Percentiles rank a stretch among this genome's conserved stretches.
Evolutionary conservation across 1,140 invertebrate species (phyloP).

Genomic region (Bradysia coprophila): DNA sequence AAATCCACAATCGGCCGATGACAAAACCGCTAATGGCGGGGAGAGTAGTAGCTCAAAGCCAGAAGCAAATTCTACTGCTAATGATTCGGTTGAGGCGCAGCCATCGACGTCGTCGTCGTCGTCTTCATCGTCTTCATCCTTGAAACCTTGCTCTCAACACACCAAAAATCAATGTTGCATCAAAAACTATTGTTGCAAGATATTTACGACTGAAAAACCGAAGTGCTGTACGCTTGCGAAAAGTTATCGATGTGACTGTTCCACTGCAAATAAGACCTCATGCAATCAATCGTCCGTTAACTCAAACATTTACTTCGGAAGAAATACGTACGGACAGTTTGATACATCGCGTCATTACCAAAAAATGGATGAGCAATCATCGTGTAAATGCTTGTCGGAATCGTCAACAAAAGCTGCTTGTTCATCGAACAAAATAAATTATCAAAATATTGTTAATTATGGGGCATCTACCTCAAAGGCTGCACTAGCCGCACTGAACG

Average conservation of each 20-base stretch:
- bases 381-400: not conserved
- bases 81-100: no score
- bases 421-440: not conserved
- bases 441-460: constrained; percentile 2
- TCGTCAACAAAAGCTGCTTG: not conserved
- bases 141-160: not conserved
- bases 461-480: constrained; percentile 5
- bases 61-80: no score
- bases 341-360: not conserved
- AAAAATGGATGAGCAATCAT: not conserved
- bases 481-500: not conserved
- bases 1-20: not conserved
- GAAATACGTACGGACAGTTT: not conserved
- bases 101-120: no score
- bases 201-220: not conserved
- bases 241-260: not conserved
- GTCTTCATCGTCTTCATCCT: not conserved
- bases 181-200: constrained; percentile 1
- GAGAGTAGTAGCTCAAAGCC: not conserved
- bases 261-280: not conserved
- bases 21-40: not conserved
- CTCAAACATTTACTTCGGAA: not conserved
- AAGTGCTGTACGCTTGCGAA: not conserved
- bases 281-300: not conserved
- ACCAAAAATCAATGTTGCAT: not conserved